Evolutionary conservation across 2,888 invertebrate species (phyloP).

Genomic region (Sarcophaga subvicina): DNA sequence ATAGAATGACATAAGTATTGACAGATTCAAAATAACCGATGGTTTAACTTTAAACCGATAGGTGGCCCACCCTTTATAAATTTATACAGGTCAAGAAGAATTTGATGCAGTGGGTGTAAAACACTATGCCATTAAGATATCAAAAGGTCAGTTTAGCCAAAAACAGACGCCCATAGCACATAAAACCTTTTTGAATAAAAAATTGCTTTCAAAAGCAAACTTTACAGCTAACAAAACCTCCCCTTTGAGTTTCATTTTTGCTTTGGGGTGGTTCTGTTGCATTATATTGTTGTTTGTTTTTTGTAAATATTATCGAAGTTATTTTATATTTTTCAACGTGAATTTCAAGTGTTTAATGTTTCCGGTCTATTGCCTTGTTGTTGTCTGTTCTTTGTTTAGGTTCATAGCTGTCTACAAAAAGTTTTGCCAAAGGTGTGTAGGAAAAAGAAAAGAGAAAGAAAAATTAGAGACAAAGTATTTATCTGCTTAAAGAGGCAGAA

Average conservation of each 20-base stretch:
- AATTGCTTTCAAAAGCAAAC: no score
- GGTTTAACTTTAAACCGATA: no score
- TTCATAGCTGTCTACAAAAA: slow-evolving; percentile 6
- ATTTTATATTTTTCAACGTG: neutral
- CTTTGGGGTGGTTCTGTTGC: neutral
- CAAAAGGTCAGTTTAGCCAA: slow-evolving; percentile 11
- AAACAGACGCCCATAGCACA: slow-evolving; percentile 6
- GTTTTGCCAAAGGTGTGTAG: neutral
- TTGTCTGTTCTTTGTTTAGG: slow-evolving; percentile 21
- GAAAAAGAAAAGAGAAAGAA: neutral
- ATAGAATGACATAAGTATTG: no score
- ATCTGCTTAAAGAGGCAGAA: slow-evolving; percentile 41
- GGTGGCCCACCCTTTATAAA: no score
- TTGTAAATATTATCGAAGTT: slow-evolving; percentile 38
- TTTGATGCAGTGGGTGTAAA: neutral
- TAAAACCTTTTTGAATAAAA: neutral
- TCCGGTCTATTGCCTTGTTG: slow-evolving; percentile 22
- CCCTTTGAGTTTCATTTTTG: no score
- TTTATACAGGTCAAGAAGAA: no score
- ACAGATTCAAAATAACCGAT: no score
- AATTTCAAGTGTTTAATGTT: slow-evolving; percentile 42
- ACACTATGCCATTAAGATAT: neutral
- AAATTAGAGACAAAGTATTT: slow-evolving; percentile 20
- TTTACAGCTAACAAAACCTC: no score
- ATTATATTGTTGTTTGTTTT: neutral